These are phyloP conservation scores for Lepus americanus DNA, from an alignment of 2,113 vertebrate genomes.

Conservation along the genomic window DNA sequence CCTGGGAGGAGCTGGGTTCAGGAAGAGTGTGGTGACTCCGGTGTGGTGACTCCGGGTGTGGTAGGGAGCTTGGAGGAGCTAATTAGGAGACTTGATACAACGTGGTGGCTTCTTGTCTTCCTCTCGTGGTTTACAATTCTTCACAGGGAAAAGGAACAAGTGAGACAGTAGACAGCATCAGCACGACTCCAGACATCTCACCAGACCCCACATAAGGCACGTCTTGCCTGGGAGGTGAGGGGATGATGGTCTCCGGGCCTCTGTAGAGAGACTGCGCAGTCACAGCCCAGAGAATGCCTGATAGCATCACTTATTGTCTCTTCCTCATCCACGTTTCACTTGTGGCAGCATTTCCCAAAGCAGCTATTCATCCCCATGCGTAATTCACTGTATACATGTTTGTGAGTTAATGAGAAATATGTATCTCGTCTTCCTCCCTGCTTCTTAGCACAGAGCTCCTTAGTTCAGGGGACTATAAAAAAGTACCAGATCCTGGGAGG, in stretches of 20 bases:
- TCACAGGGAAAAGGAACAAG: neutral
- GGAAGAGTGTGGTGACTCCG: conserved; percentile 65
- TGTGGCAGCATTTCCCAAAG: neutral
- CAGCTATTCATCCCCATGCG: neutral
- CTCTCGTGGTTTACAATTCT: neutral
- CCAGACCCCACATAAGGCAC: neutral
- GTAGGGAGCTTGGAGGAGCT: conserved; percentile 10
- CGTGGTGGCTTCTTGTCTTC: conserved; percentile 46
- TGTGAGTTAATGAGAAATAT: neutral
- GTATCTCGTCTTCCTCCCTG: neutral
- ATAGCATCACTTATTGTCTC: neutral
- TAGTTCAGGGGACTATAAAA: neutral
- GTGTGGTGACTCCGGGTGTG: conserved; percentile 60
- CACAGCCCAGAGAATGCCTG: neutral
- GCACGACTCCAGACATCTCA: neutral
- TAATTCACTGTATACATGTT: neutral
- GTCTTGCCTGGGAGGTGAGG: neutral
- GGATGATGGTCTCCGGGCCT: fast-evolving
- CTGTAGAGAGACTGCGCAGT: fast-evolving
- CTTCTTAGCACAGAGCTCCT: neutral
- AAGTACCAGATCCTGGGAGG: neutral
- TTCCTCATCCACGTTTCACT: neutral
- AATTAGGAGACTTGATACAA: conserved; percentile 75
- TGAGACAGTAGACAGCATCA: neutral
- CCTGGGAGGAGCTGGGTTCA: conserved; percentile 73